Base-by-base conservation (phyloP, 2,113 vertebrate genomes). In the Brachirus orientalis region DNA sequence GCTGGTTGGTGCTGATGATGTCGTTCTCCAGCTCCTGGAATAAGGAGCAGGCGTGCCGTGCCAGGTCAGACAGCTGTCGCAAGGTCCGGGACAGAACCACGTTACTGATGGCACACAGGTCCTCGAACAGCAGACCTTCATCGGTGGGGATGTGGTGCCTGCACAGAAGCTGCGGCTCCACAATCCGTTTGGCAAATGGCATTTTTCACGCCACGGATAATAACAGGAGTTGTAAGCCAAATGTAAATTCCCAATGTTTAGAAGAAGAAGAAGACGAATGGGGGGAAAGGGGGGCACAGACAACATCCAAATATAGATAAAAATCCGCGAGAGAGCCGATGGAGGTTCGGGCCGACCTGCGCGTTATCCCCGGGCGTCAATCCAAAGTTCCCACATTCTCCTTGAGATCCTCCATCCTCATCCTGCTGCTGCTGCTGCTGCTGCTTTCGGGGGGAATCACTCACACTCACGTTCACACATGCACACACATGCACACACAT, bases 21-120 rank as follows among this genome's bases (percentile, higher is more conserved):
- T 99, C 96, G 86, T 93, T 92, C 79, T 99, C 97, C 75, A 99
- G 94, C 94, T 99, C 97, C 89, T 97, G 96, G 86, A 99, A 99
- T 74, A 99, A 91, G 88, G 95, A 96, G 92, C 96, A 96, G 91
- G 97, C 97, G 85, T 98, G 97, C 88, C 94, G 90, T 84, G 97
- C 96, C 94, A 98, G 92, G 86, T 98, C 96, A 72, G 97, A 97
- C 82, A 99, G 95, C 94, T 99, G 97, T 85, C 97, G 93, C 86
- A 99, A 91, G 91, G 96, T 95, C 89, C 97, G 94, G 77, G 96
- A 95, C 79, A 99, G 94, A 72, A 95, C 94, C 76, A 95, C 95
- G 83, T 97, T 96, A 88, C 93, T 98, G 93, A 98, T 93, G 50
- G 95, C 93, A 88, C 96, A 93, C 86, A 99, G 94, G 92, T 99